Evolutionary conservation across 1,140 invertebrate genomes (phyloP), one percentile per base, ranked within the genome.

Genomic region (Pseudomyrmex gracilis): DNA sequence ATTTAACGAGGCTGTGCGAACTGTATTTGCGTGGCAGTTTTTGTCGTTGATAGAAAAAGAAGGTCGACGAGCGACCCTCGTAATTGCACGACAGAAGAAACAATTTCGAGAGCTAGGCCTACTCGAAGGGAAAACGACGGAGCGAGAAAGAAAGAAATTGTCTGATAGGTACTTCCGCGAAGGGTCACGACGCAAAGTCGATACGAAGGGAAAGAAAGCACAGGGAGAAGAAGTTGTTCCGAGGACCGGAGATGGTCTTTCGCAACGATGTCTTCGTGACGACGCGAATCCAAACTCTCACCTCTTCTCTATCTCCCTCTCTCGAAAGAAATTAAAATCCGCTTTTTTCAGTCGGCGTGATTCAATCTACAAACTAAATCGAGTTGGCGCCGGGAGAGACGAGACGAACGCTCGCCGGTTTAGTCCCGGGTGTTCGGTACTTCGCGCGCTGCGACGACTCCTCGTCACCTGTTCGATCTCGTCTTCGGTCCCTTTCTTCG

Each of bases 71-170:
- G 20, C 64, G 73, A 82, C 61, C 58, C 66, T 83, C 71, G 71
- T 89, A 89, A 89, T 89, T 89, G 84, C 66, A 73, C 63, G 73
- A 58, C 74, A 83, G 70, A 84, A 89, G 71, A 89, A 88, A 88
- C 87, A 89, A 89, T 89, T 89, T 88, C 51, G 76, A 76, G 66
- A 70, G n/a, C n/a, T 68, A 51, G 61, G 66, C 55, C 20, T 67
- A 67, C 51, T 63, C 12, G 45, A 12, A 4, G 24, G 17, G 51
- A 77, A 67, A 47, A 15, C 15, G 45, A 53, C 13, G 15, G 24
- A 24, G 20, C 13, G 20, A n/a, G 22, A 43, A 49, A 74, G 63
- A 63, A 66, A 84, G 84, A 86, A 87, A 88, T 85, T 67, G 83
- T 55, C 70, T 74, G 86, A 88, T 82, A 49, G 83, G 77, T 73